These are phyloP conservation scores for Aegotheles bennettii DNA, from an alignment of 2,113 vertebrate genomes.

Conservation along the genomic window DNA sequence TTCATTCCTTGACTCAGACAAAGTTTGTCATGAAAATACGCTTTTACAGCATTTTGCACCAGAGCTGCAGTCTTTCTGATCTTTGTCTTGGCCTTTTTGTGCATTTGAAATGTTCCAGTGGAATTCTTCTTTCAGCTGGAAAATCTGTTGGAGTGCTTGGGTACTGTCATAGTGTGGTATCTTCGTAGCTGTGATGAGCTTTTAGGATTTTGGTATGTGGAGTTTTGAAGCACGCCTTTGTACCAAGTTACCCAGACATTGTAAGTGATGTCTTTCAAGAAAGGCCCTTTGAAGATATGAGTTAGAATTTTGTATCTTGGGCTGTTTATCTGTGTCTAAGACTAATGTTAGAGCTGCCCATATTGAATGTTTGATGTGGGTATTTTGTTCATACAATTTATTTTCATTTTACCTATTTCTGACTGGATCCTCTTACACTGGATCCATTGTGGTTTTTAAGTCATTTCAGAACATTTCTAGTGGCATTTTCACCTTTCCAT, in stretches of 20 bases:
- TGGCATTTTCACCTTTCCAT: neutral
- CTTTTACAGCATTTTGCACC: neutral
- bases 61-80: neutral
- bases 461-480: neutral
- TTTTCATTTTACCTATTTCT: neutral
- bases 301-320: neutral
- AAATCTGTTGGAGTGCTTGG: neutral
- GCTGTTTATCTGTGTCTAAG: neutral
- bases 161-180: neutral
- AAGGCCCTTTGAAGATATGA: too few relatives aligned
- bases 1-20: neutral
- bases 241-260: neutral
- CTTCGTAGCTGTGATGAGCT: neutral
- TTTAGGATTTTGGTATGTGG: neutral
- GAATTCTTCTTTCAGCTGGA: neutral
- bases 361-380: neutral
- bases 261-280: neutral
- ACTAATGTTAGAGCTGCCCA: neutral
- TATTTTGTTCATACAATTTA: neutral
- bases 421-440: neutral
- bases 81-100: neutral
- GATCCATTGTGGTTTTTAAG: neutral
- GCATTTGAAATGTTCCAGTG: neutral
- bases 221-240: neutral
- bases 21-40: too few relatives aligned